phyloP scores from a whole-genome alignment of 2,797 vertebrate genomes.

The Tragopan temminckii region DNA sequence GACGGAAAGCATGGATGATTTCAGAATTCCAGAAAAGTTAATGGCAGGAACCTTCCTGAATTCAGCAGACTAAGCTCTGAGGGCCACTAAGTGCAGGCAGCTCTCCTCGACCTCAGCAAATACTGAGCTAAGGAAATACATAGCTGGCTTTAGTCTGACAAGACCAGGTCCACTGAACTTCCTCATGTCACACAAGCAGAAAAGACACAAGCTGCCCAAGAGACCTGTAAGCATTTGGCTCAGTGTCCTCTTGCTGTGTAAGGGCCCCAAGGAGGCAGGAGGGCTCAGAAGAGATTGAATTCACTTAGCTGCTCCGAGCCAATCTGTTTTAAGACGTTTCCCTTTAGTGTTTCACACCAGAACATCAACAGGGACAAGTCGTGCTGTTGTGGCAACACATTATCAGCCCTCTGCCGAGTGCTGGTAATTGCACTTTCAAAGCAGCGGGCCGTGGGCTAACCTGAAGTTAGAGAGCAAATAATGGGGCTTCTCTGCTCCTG shows the following conservation, averaged over 20 bases:
- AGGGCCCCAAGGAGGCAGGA: not conserved
- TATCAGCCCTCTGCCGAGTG: not conserved
- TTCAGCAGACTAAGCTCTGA: not conserved
- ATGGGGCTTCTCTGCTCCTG: not conserved
- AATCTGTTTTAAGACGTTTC: not conserved
- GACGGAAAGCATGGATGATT: not conserved
- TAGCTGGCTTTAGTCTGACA: not conserved
- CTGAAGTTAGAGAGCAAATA: slow-evolving; percentile 26
- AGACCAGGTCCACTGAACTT: not conserved
- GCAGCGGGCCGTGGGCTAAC: slow-evolving; percentile 6
- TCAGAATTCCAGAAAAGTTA: not conserved
- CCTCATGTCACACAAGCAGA: not conserved
- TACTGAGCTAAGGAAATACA: no score
- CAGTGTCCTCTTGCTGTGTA: rapidly evolving
- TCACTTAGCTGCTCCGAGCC: not conserved
- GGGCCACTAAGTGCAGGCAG: not conserved
- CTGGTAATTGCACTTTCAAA: not conserved
- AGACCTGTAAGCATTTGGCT: not conserved
- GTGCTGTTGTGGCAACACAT: not conserved
- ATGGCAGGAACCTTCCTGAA: not conserved
- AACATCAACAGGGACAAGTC: not conserved
- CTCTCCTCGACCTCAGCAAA: not conserved
- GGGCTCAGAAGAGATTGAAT: not conserved
- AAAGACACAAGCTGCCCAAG: not conserved
- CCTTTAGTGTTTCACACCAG: not conserved